phyloP scores from a whole-genome alignment of 2,888 invertebrate genomes.

The Steinernema hermaphroditum region DNA sequence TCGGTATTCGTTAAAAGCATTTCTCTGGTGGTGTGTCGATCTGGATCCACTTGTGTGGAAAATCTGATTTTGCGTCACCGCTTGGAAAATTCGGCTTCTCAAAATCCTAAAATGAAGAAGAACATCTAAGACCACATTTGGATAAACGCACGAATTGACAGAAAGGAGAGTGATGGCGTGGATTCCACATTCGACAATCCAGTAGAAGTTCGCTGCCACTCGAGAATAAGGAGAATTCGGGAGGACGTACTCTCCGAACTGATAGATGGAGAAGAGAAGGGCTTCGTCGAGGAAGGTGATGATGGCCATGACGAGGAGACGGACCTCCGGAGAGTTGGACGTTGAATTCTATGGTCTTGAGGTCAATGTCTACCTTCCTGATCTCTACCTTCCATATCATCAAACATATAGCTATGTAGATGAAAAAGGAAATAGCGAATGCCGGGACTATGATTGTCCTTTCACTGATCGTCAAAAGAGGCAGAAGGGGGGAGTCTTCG shows the following conservation, averaged over 20 bases:
- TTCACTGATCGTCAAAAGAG: neutral
- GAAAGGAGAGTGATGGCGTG: neutral
- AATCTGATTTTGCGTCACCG: neutral
- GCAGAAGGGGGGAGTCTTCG: neutral
- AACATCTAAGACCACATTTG: no score
- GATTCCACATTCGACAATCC: slow-evolving; percentile 4
- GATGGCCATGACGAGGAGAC: neutral
- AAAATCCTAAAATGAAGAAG: neutral
- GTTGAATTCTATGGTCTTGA: neutral
- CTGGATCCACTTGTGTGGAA: neutral
- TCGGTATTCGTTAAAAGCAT: neutral
- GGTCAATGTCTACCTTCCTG: no score
- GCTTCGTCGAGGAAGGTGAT: slow-evolving; percentile 17
- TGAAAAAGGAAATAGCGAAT: neutral
- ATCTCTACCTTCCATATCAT: slow-evolving; percentile 1
- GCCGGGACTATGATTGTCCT: neutral
- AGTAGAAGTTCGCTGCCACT: neutral
- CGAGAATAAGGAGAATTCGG: neutral
- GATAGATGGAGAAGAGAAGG: slow-evolving; percentile 4
- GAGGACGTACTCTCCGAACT: neutral
- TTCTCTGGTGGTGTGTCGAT: neutral
- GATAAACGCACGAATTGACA: slow-evolving; percentile 1
- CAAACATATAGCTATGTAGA: neutral
- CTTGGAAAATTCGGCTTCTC: neutral
- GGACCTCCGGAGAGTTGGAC: neutral